phyloP scores from a whole-genome alignment of 2,888 invertebrate genomes.

The Himalopsyche japonica region DNA sequence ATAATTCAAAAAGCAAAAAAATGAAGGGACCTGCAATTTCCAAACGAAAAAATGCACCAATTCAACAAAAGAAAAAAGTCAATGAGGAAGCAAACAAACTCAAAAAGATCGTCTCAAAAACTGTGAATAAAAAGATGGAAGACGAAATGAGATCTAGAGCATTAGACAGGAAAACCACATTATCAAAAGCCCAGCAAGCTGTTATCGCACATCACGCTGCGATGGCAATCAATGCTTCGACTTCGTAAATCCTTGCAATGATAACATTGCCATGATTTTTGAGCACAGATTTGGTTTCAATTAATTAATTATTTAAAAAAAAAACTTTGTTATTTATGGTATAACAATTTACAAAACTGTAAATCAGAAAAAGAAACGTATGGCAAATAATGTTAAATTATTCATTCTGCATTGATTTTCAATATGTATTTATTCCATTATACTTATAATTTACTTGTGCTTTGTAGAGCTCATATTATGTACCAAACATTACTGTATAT shows the following conservation, averaged over 20 bases:
- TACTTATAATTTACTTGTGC: background rate
- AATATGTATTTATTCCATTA: background rate
- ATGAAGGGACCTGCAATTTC: conserved; percentile 60
- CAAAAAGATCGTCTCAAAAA: conserved; percentile 68
- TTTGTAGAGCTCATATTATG: background rate
- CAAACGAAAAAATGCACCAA: conserved; percentile 67
- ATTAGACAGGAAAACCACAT: conserved; percentile 53
- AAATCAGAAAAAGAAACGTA: no score
- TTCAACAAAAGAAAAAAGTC: conserved; percentile 64
- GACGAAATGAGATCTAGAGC: conserved; percentile 66
- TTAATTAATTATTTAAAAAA: no score
- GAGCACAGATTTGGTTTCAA: background rate
- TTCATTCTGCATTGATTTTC: no score
- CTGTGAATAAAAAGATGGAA: conserved; percentile 71
- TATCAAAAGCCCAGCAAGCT: conserved; percentile 56
- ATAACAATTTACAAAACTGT: no score
- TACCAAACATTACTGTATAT: no score
- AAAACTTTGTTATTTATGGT: no score
- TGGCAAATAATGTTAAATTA: no score
- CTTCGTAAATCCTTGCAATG: background rate
- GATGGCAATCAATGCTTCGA: conserved; percentile 3
- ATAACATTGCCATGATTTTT: background rate
- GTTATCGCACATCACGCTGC: conserved; percentile 29
- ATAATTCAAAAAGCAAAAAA: conserved; percentile 56
- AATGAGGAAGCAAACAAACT: conserved; percentile 64